A percentile compares a stretch with the other conserved stretches of the same genome.
Conservation (phyloP, 2,888 invertebrate species). For the Pseudolycoriella hygida region DNA sequence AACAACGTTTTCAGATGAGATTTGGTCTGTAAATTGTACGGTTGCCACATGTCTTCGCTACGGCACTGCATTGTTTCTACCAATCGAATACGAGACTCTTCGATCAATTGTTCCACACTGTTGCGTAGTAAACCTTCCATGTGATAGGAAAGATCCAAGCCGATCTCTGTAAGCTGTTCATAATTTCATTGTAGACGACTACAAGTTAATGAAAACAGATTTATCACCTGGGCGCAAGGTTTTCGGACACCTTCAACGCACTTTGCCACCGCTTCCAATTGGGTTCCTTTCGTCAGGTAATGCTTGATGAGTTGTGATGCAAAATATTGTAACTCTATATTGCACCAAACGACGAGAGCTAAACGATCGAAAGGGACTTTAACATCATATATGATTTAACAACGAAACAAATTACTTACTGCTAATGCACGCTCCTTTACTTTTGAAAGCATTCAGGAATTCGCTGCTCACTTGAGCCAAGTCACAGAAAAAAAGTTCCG, state of each 20-base stretch:
- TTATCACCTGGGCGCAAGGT: conserved; percentile 21
- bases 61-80: conserved; percentile 24
- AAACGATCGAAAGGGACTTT: conserved; percentile 13
- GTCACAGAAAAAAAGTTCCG: conserved; percentile 49
- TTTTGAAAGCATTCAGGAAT: conserved; percentile 65
- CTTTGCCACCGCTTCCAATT: conserved; percentile 66
- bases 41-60: conserved; percentile 28
- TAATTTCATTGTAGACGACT: background rate
- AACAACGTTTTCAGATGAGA: conserved; percentile 23
- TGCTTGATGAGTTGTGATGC: conserved; percentile 71
- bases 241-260: conserved; percentile 65
- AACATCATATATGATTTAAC: background rate
- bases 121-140: conserved; percentile 69
- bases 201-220: background rate
- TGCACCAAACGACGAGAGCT: conserved; percentile 85
- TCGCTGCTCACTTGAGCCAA: conserved; percentile 52
- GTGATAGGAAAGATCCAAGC: conserved; percentile 83
- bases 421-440: conserved; percentile 53
- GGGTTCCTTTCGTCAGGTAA: conserved; percentile 77
- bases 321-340: conserved; percentile 60
- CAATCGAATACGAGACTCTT: conserved; percentile 24
- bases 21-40: conserved; percentile 28
- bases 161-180: conserved; percentile 38
- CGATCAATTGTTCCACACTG: conserved; percentile 32
- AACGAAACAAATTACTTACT: conserved; percentile 29